These are phyloP conservation scores for Peromyscus eremicus DNA, from an alignment of 2,797 vertebrate genomes.

Conservation along the genomic window DNA sequence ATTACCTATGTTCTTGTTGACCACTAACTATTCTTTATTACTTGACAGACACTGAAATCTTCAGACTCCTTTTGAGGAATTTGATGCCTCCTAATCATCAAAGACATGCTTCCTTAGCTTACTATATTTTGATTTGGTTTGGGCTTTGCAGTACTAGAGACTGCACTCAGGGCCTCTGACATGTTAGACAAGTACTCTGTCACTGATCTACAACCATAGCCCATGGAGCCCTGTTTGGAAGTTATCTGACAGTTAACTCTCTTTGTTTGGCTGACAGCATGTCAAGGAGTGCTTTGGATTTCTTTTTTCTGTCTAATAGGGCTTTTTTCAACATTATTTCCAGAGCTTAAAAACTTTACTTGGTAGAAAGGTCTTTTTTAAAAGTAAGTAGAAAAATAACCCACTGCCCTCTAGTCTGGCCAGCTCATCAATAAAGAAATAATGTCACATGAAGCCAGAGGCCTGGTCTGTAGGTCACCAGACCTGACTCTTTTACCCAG, in stretches of 20 bases:
- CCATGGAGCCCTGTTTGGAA: not conserved
- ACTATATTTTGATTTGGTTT: not conserved
- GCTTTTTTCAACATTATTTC: not conserved
- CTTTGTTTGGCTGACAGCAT: not conserved
- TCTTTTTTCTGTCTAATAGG: not conserved
- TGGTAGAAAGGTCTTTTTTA: not conserved
- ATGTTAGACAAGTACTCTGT: not conserved
- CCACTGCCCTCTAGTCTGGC: not conserved
- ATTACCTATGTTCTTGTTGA: not conserved
- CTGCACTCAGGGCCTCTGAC: not conserved
- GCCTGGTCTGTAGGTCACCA: not conserved
- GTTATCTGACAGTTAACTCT: not conserved
- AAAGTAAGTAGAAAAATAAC: not conserved
- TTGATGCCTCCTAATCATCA: not conserved
- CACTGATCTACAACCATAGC: not conserved
- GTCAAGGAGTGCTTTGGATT: not conserved
- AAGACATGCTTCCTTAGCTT: not conserved
- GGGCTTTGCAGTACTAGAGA: not conserved
- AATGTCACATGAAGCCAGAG: not conserved
- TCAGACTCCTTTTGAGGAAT: not conserved
- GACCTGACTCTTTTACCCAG: not conserved
- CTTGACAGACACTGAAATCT: not conserved
- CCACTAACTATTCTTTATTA: not conserved
- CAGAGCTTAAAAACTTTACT: not conserved
- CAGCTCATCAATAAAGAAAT: not conserved